A percentile compares a stretch with the other conserved stretches of the same genome.
Conservation (phyloP, 2,113 vertebrate genomes). For the Plectropomus leopardus region DNA sequence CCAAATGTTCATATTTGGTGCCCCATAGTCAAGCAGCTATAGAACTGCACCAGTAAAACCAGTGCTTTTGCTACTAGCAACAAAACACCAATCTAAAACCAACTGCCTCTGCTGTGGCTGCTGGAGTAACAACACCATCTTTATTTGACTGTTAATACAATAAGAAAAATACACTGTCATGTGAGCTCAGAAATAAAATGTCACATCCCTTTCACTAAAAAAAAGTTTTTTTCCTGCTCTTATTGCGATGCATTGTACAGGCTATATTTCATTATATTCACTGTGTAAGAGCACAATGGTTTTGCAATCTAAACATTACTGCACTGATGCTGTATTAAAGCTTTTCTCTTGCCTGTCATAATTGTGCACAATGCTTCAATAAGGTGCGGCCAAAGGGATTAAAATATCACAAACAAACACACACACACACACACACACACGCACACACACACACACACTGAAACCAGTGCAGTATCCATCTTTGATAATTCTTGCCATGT, state of each 20-base stretch:
- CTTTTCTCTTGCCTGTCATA: not conserved
- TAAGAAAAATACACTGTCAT: not conserved
- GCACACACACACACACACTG: constrained; percentile 3
- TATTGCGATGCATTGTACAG: not conserved
- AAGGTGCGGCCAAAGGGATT: not conserved
- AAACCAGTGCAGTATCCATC: not conserved
- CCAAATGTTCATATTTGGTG: too few species aligned
- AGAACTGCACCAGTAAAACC: too few species aligned
- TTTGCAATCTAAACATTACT: not conserved
- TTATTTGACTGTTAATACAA: not conserved
- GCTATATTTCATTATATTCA: not conserved
- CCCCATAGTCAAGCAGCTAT: too few species aligned
- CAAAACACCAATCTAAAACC: too few species aligned
- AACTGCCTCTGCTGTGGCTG: too few species aligned
- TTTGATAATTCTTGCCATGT: not conserved
- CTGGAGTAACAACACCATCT: too few species aligned
- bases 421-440: constrained; percentile 7
- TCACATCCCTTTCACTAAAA: not conserved
- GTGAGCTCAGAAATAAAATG: not conserved
- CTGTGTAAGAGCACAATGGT: not conserved
- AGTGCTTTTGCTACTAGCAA: too few species aligned
- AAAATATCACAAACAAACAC: constrained; percentile 17
- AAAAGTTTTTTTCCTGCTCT: not conserved
- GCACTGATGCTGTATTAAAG: not conserved
- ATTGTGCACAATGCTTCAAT: not conserved